Evolutionary conservation across 2,797 vertebrate species (phyloP).

Genomic region (Pantherophis vulpinus): DNA sequence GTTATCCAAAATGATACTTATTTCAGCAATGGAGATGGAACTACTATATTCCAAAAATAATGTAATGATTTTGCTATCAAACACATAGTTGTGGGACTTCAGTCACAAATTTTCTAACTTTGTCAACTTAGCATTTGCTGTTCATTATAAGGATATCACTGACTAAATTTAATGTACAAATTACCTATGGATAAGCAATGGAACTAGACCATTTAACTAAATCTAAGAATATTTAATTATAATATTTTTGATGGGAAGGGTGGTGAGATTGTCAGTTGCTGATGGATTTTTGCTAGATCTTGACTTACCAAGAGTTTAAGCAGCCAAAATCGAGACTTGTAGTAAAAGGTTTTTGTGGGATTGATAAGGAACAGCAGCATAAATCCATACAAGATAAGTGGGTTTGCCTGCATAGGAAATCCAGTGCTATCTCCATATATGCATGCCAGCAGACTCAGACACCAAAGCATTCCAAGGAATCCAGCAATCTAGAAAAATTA

Average conservation of each 20-base stretch:
- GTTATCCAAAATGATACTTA: conserved; percentile 3
- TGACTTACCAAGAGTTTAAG: conserved; percentile 92
- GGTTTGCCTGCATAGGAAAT: conserved; percentile 91
- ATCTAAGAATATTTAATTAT: not conserved
- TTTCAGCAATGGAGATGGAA: not conserved
- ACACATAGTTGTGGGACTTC: conserved; percentile 16
- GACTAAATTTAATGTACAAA: conserved; percentile 29
- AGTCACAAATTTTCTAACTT: conserved; percentile 2
- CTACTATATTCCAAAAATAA: not conserved
- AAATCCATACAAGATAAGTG: conserved; percentile 92
- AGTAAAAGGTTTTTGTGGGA: conserved; percentile 97
- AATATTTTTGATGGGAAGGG: not conserved
- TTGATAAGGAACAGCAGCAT: conserved; percentile 98
- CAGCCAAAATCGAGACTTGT: conserved; percentile 99
- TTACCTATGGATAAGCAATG: conserved; percentile 32
- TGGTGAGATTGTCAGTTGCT: not conserved
- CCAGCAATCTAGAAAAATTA: conserved; percentile 85
- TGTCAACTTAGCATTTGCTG: conserved; percentile 32
- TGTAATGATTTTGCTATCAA: conserved; percentile 3
- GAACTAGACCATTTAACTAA: conserved; percentile 22
- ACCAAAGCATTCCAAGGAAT: conserved; percentile 95
- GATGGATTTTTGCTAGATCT: not conserved
- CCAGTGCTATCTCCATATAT: conserved; percentile 81
- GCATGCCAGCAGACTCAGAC: conserved; percentile 92
- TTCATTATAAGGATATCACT: conserved; percentile 18